phyloP scores from a whole-genome alignment of 2,113 vertebrate genomes.

The Urocolius indicus region DNA sequence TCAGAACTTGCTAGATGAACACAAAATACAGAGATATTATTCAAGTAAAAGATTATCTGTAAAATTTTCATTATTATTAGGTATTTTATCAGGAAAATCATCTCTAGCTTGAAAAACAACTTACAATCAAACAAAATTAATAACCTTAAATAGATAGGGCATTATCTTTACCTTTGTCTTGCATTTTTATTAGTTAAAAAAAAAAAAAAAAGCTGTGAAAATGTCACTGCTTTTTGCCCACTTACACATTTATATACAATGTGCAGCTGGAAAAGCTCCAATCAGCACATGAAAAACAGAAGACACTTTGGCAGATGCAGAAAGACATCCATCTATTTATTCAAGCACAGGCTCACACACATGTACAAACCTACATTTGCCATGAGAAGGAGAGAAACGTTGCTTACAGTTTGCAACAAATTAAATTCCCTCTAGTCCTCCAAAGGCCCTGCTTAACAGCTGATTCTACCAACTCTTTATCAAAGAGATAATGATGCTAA shows the following conservation, averaged over 20 bases:
- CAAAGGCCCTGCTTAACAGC: background rate
- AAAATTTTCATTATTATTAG: background rate
- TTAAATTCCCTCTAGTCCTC: background rate
- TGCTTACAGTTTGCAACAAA: background rate
- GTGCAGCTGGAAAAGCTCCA: background rate
- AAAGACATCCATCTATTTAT: background rate
- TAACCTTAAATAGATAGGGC: background rate
- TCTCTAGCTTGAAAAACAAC: background rate
- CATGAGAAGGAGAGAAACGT: rapidly evolving
- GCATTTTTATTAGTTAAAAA: background rate
- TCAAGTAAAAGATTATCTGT: background rate
- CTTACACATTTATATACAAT: background rate
- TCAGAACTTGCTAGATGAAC: background rate
- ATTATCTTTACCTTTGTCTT: background rate
- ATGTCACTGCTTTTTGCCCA: background rate
- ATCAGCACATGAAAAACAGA: background rate
- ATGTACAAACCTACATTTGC: background rate
- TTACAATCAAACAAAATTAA: background rate
- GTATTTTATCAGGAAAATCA: background rate
- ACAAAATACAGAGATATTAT: background rate
- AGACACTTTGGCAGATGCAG: background rate
- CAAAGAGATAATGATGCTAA: background rate
- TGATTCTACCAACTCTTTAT: background rate
- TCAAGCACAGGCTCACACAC: background rate
- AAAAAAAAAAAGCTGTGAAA: background rate